Evolutionary conservation across 2,888 invertebrate species (phyloP).

Genomic region (Dendrolimus houi): DNA sequence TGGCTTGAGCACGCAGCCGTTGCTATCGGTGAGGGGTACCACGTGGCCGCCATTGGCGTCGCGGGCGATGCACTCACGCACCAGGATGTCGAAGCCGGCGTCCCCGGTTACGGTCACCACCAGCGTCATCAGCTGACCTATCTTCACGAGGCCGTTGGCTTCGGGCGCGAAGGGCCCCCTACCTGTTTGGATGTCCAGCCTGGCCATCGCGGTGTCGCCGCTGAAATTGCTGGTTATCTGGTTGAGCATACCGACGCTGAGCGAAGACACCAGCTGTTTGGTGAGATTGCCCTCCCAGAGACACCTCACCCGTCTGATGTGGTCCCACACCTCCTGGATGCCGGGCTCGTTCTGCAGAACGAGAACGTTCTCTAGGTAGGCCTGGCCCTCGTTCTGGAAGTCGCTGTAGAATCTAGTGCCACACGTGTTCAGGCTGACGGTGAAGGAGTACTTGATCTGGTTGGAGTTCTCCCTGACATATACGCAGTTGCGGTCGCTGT

Average conservation of each 20-base stretch:
- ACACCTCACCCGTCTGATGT: conserved; percentile 85
- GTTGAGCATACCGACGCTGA: conserved; percentile 87
- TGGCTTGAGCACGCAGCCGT: conserved; percentile 86
- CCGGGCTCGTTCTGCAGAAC: conserved; percentile 87
- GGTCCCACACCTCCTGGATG: conserved; percentile 87
- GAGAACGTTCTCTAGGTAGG: conserved; percentile 86
- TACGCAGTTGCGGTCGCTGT: conserved; percentile 80
- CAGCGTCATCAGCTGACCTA: conserved; percentile 88
- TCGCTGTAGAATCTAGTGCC: conserved; percentile 88
- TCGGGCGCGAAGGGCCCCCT: conserved; percentile 86
- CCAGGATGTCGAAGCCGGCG: conserved; percentile 86
- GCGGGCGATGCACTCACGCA: conserved; percentile 85
- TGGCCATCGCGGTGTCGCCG: conserved; percentile 89
- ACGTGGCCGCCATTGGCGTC: conserved; percentile 81
- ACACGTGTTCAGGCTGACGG: conserved; percentile 84
- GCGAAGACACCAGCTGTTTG: conserved; percentile 82
- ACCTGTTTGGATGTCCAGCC: conserved; percentile 85
- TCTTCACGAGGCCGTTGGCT: conserved; percentile 86
- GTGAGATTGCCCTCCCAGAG: conserved; percentile 89
- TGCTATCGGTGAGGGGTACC: conserved; percentile 82
- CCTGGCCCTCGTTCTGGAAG: conserved; percentile 84
- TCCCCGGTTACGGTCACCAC: conserved; percentile 88
- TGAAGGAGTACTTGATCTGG: conserved; percentile 82
- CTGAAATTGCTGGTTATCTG: conserved; percentile 89
- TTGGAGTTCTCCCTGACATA: conserved; percentile 85